A percentile compares a stretch with the other conserved stretches of the same genome.
Conservation (phyloP, 2,797 vertebrate genomes). For the Sebastes umbrosus region DNA sequence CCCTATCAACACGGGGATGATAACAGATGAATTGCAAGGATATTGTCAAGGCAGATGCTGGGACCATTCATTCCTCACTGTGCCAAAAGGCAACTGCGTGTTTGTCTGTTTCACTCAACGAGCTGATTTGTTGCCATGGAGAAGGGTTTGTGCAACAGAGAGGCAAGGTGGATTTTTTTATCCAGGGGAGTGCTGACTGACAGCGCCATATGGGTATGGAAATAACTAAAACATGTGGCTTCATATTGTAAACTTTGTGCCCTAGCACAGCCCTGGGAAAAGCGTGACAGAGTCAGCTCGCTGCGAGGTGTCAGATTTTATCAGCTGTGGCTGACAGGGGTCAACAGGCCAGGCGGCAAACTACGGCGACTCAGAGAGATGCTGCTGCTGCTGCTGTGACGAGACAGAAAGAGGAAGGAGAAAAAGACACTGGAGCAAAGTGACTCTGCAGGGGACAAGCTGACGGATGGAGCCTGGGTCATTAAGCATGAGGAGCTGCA, state of each 20-base stretch:
- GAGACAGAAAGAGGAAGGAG: background rate
- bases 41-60: constrained; percentile 47
- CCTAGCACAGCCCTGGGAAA: background rate
- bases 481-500: constrained; percentile 15
- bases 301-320: constrained; percentile 52
- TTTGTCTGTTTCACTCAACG: constrained; percentile 29
- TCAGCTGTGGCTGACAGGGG: constrained; percentile 58
- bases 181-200: constrained; percentile 35
- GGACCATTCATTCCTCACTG: constrained; percentile 17
- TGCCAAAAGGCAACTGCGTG: constrained; percentile 32
- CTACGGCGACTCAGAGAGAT: constrained; percentile 8
- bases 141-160: constrained; percentile 22
- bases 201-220: constrained; percentile 51
- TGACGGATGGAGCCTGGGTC: constrained; percentile 19
- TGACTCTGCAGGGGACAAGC: constrained; percentile 17
- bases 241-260: constrained; percentile 2
- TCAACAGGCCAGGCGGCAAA: constrained; percentile 29
- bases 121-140: constrained; percentile 56
- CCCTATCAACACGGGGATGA: constrained; percentile 43
- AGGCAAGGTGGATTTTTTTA: constrained; percentile 6
- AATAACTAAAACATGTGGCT: constrained; percentile 44
- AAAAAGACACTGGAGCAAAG: background rate
- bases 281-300: background rate
- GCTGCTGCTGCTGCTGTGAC: background rate
- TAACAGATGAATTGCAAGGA: constrained; percentile 62